phyloP scores from a whole-genome alignment of 2,888 invertebrate species.

The Keiferia lycopersicella region DNA sequence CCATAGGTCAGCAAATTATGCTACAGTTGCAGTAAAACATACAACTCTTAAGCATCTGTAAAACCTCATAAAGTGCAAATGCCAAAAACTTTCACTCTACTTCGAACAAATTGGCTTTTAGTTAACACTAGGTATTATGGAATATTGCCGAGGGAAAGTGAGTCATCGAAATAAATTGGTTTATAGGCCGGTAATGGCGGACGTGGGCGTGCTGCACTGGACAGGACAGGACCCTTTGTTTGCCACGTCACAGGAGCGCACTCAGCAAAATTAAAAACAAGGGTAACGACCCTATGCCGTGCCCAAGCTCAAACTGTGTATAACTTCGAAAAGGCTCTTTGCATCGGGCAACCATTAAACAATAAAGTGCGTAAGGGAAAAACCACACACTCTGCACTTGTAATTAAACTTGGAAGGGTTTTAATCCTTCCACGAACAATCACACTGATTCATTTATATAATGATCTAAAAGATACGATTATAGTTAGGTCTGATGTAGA shows the following conservation, averaged over 20 bases:
- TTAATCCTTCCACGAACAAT: neutral
- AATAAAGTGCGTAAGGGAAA: neutral
- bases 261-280: slow-evolving; percentile 73
- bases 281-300: slow-evolving; percentile 53
- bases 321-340: neutral
- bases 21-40: neutral
- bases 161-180: slow-evolving; percentile 71
- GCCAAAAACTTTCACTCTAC: neutral
- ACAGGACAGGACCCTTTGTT: slow-evolving; percentile 75
- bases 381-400: neutral
- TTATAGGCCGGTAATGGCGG: slow-evolving; percentile 61
- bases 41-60: neutral
- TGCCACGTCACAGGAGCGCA: slow-evolving; percentile 70
- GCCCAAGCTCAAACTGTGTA: slow-evolving; percentile 29
- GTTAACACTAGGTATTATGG: slow-evolving; percentile 5
- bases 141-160: slow-evolving; percentile 49
- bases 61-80: neutral
- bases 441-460: neutral
- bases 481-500: too few relatives aligned
- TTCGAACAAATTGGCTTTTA: neutral
- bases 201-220: slow-evolving; percentile 63
- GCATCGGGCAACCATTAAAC: neutral
- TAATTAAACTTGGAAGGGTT: slow-evolving; percentile 1
- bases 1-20: neutral
- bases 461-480: too few relatives aligned